Evolutionary conservation across 2,113 vertebrate species (phyloP), one percentile per base, ranked within the genome.

Genomic region (Origma solitaria): DNA sequence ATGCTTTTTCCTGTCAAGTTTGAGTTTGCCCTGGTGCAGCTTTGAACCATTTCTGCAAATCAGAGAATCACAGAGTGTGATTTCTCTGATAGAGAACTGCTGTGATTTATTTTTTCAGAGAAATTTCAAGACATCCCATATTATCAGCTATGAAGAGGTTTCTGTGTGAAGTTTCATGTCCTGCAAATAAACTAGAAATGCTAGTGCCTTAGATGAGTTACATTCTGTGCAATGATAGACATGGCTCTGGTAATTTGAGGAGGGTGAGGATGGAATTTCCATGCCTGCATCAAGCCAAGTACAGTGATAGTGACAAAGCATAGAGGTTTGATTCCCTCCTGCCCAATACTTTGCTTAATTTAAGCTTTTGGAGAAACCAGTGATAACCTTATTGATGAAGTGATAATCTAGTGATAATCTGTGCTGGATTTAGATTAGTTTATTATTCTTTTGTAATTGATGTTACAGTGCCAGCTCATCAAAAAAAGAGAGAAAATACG

Each of bases 401-500:
- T 28, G 65, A 13, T 86, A n/a, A 70, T 30, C 19, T 30, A n/a
- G n/a, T n/a, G n/a, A n/a, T n/a, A n/a, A n/a, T 93, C 18, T 53
- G n/a, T 5, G 8, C 45, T 87, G 54, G 10, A 25, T 93, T 77
- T 78, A 77, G 15, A 44, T 85, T 42, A 38, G 10, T 84, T 82
- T 47, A 24, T 73, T 76, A 13, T 56, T 89, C 11, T 82, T 69
- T 35, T 60, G 23, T 84, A 91, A 65, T 38, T 82, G 38, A n/a
- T 76, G 19, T 82, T 92, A 45, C n/a, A 99, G 99, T 99, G 97
- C 99, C 99, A 86, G 99, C 99, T 96, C 99, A 99, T 98, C 98
- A 99, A 92, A 99, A 99, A 97, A 99, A 99, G 97, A 99, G 98
- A 96, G 99, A 99, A 97, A 99, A 98, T 85, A 98, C 99, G 1